phyloP scores from a whole-genome alignment of 2,888 invertebrate genomes.

The Heliconius ismenius region DNA sequence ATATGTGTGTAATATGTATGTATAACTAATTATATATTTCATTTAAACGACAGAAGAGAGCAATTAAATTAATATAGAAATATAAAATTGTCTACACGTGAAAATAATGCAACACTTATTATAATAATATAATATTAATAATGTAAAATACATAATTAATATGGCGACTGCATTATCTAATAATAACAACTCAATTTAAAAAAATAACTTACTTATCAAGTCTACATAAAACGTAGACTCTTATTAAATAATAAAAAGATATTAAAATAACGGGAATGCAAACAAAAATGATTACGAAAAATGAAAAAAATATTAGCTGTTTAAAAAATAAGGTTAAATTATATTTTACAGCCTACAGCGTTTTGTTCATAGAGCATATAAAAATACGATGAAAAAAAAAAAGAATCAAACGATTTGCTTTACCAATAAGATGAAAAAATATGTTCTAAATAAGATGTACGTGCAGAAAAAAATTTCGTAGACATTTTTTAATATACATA shows the following conservation, averaged over 20 bases:
- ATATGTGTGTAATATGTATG: neutral
- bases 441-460: too few species aligned
- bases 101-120: slow-evolving; percentile 15
- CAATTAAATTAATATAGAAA: slow-evolving; percentile 7
- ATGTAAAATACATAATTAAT: slow-evolving; percentile 42
- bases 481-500: neutral
- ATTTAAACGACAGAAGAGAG: slow-evolving; percentile 13
- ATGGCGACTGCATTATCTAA: slow-evolving; percentile 43
- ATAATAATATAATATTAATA: slow-evolving; percentile 34
- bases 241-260: slow-evolving; percentile 64
- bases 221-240: slow-evolving; percentile 79
- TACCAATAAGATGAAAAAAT: neutral
- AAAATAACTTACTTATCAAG: slow-evolving; percentile 61
- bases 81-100: slow-evolving; percentile 3
- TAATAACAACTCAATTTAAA: slow-evolving; percentile 40
- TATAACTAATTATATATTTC: neutral
- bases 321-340: neutral
- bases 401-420: neutral
- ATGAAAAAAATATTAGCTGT: slow-evolving; percentile 7
- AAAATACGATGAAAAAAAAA: neutral
- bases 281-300: slow-evolving; percentile 38
- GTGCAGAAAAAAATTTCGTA: too few species aligned
- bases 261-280: slow-evolving; percentile 53
- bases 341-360: neutral
- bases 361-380: neutral